Evolutionary conservation across 2,113 vertebrate species (phyloP).

Genomic region (Rhynchopsitta pachyrhyncha): DNA sequence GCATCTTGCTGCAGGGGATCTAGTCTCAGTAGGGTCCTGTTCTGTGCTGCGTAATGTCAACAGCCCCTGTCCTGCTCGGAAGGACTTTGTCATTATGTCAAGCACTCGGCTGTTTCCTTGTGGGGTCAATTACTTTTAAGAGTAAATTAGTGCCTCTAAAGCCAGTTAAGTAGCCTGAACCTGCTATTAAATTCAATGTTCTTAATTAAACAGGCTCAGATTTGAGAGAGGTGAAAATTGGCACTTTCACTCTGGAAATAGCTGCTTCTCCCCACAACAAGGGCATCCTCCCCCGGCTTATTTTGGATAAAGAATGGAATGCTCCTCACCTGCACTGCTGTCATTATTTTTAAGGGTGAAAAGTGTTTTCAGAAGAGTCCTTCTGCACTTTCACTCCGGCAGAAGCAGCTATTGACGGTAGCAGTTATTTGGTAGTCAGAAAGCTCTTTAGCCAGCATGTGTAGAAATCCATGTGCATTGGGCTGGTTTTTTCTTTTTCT

Average conservation of each 20-base stretch:
- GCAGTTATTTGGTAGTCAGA: background rate
- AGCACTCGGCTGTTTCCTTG: background rate
- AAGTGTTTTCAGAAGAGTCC: background rate
- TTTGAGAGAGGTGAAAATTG: background rate
- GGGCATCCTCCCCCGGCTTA: background rate
- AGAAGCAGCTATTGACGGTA: background rate
- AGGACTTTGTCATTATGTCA: background rate
- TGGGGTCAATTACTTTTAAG: background rate
- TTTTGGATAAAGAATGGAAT: background rate
- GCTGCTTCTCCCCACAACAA: background rate
- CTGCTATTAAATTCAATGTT: background rate
- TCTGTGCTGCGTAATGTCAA: background rate
- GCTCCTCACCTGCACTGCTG: background rate
- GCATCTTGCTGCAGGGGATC: background rate
- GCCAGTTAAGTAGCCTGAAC: background rate
- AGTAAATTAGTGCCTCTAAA: background rate
- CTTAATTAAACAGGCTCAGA: background rate
- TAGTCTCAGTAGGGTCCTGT: background rate
- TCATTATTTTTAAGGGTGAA: background rate
- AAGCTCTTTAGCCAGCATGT: background rate
- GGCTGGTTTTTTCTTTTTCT: background rate
- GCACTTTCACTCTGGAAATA: background rate
- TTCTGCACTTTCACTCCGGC: background rate
- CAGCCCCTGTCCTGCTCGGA: background rate
- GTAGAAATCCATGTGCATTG: background rate